phyloP scores from a whole-genome alignment of 2,797 vertebrate genomes.

The Spondyliosoma cantharus region DNA sequence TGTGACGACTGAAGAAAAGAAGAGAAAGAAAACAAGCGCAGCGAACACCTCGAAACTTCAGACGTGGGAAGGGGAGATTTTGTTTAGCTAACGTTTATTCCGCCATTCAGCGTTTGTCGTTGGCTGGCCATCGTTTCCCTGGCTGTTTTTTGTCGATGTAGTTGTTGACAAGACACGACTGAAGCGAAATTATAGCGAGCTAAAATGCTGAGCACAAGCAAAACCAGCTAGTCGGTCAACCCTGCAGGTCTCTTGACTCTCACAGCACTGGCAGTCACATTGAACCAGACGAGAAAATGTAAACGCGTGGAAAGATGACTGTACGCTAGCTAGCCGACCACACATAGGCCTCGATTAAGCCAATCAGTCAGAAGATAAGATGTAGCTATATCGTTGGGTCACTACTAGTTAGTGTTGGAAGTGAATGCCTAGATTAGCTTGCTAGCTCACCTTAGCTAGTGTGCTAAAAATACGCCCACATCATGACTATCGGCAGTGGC shows the following conservation, averaged over 20 bases:
- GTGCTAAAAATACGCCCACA: constrained; percentile 83
- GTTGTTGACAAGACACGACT: constrained; percentile 56
- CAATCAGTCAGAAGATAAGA: constrained; percentile 76
- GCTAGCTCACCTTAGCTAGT: constrained; percentile 82
- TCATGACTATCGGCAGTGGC: constrained; percentile 80
- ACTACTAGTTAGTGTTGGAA: constrained; percentile 83
- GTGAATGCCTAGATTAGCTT: constrained; percentile 79
- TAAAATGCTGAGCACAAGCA: constrained; percentile 76
- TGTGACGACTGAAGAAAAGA: constrained; percentile 87
- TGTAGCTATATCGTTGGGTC: constrained; percentile 82
- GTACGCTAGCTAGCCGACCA: constrained; percentile 66
- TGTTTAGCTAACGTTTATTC: constrained; percentile 53
- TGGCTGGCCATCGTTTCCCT: constrained; percentile 42
- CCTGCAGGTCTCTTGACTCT: constrained; percentile 57
- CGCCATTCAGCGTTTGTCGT: constrained; percentile 43
- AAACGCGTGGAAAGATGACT: constrained; percentile 77
- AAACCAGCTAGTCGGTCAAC: constrained; percentile 70
- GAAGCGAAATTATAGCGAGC: constrained; percentile 50
- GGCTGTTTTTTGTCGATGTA: constrained; percentile 34
- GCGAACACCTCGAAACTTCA: constrained; percentile 75
- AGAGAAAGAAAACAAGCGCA: constrained; percentile 79
- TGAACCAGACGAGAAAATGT: constrained; percentile 80
- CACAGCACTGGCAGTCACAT: constrained; percentile 65
- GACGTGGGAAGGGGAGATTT: constrained; percentile 48
- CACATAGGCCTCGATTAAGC: constrained; percentile 75